phyloP scores from a whole-genome alignment of 2,113 vertebrate genomes.

The Aleadryas rufinucha region DNA sequence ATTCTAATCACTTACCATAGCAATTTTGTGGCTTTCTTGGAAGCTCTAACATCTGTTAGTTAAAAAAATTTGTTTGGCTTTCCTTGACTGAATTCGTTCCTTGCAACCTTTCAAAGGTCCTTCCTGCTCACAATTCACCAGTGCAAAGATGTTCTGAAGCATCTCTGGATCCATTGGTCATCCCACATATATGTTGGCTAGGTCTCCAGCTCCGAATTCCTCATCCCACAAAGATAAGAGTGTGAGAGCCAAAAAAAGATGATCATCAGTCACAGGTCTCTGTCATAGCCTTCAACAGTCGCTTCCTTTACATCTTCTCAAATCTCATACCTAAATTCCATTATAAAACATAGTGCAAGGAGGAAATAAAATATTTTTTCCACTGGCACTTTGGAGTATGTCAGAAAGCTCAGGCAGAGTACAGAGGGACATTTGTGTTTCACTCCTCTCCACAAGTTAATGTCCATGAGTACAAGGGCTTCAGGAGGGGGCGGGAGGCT shows the following conservation, averaged over 20 bases:
- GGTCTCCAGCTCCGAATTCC: not conserved
- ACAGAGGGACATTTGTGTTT: not conserved
- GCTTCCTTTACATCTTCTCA: not conserved
- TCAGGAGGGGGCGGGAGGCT: not conserved
- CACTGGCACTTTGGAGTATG: not conserved
- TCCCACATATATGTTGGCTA: not conserved
- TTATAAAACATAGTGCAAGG: not conserved
- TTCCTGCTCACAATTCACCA: not conserved
- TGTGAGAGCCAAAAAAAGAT: not conserved
- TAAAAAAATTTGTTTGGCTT: not conserved
- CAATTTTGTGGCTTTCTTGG: not conserved
- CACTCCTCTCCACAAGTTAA: not conserved
- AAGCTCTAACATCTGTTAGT: not conserved
- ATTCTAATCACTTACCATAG: not conserved
- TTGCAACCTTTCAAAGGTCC: not conserved
- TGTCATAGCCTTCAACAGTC: not conserved
- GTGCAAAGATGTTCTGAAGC: not conserved
- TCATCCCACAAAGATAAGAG: not conserved
- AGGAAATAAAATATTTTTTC: not conserved
- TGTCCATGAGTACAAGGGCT: not conserved
- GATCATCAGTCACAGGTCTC: not conserved
- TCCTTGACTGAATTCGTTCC: not conserved
- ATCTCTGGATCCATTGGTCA: not conserved
- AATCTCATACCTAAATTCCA: not conserved
- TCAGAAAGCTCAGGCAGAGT: not conserved